Conservation (phyloP, 2,797 vertebrate species). For the Neopelma chrysocephalum region DNA sequence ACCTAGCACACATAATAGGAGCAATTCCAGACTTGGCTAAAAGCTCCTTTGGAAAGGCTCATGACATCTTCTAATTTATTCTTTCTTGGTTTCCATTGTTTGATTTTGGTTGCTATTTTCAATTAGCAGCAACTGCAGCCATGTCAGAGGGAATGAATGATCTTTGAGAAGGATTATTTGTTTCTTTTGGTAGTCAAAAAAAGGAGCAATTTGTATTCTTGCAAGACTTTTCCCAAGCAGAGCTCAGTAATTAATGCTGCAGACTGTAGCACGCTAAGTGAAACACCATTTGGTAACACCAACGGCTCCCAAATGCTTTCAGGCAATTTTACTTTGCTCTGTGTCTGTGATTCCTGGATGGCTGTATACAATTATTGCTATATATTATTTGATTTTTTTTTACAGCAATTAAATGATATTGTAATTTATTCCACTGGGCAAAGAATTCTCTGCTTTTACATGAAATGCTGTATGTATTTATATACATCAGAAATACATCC, state of each 20-base stretch:
- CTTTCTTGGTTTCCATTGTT: conserved; percentile 41
- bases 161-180: conserved; percentile 18
- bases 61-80: conserved; percentile 9
- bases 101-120: conserved; percentile 22
- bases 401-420: not conserved
- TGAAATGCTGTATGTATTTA: not conserved
- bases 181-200: not conserved
- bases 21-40: not conserved
- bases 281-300: not conserved
- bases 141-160: not conserved
- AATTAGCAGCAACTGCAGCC: not conserved
- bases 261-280: not conserved
- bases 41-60: not conserved
- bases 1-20: not conserved
- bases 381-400: not conserved
- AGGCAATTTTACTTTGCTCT: not conserved
- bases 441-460: not conserved
- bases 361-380: not conserved
- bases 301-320: not conserved
- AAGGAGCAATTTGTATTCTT: conserved; percentile 13
- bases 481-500: not conserved
- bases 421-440: not conserved
- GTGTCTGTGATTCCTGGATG: not conserved
- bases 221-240: not conserved
- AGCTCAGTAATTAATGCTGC: not conserved